Evolutionary conservation across 2,113 vertebrate species (phyloP), one percentile per base, ranked within the genome.

Genomic region (Carollia perspicillata): DNA sequence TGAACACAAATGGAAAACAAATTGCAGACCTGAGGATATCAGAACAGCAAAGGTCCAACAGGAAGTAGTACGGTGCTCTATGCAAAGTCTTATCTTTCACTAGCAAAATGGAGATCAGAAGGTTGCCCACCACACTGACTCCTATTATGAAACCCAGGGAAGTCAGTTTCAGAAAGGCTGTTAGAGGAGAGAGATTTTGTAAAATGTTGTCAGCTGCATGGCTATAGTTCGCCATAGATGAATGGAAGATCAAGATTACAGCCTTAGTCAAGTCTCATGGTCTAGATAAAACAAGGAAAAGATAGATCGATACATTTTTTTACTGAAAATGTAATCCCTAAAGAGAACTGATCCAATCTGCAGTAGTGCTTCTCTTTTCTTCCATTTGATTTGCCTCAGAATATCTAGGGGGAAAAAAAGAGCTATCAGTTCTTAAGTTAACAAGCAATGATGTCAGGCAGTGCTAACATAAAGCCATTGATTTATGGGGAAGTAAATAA

Each of bases 171-270:
- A 99, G 99, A 99, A 99, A 99, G 87, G 99, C 99, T 98, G 99
- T 99, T 97, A 99, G 99, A 99, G 99, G 99, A 99, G 99, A 99
- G 97, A 99, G 99, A 99, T 99, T 99, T 99, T 99, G 99, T 99
- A 99, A 99, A 99, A 99, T 99, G 99, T 99, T 99, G 99, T 99
- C 99, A 99, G 99, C 99, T 99, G 99, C 99, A 99, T 99, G 99
- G 99, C 99, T 99, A 99, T 99, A 99, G 99, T 99, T 99, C 99
- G 99, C 99, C 99, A 99, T 99, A 99, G 99, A 99, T 99, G 98
- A 99, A 99, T 99, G 99, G 99, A 99, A 99, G 99, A 99, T 99
- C 99, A 99, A 99, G 99, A 98, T 26, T 98, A 99, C 98, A 99
- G 99, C 99, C 99, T 99, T 99, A 99, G 99, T 99, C 99, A 99